Base-by-base conservation (phyloP, 2,797 vertebrate species). In the Synaphobranchus kaupii region DNA sequence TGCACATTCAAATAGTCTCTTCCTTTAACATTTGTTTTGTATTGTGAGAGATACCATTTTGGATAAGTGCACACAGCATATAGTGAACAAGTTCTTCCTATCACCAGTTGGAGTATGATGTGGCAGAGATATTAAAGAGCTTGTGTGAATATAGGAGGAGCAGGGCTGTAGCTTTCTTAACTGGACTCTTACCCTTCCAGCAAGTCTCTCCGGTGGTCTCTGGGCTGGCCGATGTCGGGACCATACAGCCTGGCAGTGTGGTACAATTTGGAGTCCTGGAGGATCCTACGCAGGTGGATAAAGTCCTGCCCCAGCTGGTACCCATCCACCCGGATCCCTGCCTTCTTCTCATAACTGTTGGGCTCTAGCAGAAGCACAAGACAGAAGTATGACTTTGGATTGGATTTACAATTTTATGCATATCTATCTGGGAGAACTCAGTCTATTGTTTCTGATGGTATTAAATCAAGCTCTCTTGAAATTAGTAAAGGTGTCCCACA, bases 261-360 rank as follows among this genome's bases (percentile, higher is more conserved):
- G 92, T 97, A 98, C 6, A 94, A 20, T 47, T 76, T 84, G 0
- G 96, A 97, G 73, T 93, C 91, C 60, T 88, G 92, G 91, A 99
- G 93, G 63, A 99, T 96, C 0, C 93, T 93, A 48, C 92, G 95
- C 87, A 99, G 94, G 5, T 86, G 92, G 12, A 94, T 84, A 83
- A 99, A 99, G 84, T 99, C 98, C 90, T 92, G 87, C 2, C 98
- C 98, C 22, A 99, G 95, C 94, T 99, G 98, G 10, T 85, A 63
- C 0, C 98, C 98, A 0, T 96, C 92, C 0, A 99, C 92, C 25
- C 92, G 95, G 86, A 98, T 82, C n/a, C 97, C 97, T 0, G 97
- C 96, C 89, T 99, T 99, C 93, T 97, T 98, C 93, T 94, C 92
- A 84, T 95, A 99, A 92, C 98, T 99, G 91, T 99, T 99, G 3